Evolutionary conservation across 2,797 vertebrate genomes (phyloP).

Genomic region (Triplophysa bombifrons): DNA sequence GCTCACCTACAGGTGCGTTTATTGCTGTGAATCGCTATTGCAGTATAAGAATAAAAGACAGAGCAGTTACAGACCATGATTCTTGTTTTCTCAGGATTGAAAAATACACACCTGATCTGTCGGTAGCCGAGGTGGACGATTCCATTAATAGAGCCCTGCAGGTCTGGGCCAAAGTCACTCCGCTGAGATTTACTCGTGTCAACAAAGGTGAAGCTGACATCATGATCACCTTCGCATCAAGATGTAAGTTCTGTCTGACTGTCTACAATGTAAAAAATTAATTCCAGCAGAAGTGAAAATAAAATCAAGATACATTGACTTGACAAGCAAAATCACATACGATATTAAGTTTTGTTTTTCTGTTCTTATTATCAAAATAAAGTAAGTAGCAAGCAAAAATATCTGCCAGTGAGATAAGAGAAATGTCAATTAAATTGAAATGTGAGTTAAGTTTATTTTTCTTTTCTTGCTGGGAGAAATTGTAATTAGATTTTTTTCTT

Average conservation of each 20-base stretch:
- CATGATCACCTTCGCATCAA: constrained; percentile 84
- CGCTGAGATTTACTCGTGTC: constrained; percentile 83
- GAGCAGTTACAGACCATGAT: background rate
- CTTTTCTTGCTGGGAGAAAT: no score
- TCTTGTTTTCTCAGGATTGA: constrained; percentile 75
- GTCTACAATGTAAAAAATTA: background rate
- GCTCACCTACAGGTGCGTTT: constrained; percentile 86
- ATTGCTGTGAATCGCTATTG: background rate
- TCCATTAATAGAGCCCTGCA: constrained; percentile 82
- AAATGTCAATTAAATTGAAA: no score
- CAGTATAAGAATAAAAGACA: background rate
- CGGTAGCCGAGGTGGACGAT: constrained; percentile 78
- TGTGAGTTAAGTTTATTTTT: no score
- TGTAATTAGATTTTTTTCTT: no score
- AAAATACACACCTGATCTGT: constrained; percentile 91
- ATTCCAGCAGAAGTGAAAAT: no score
- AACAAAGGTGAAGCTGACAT: constrained; percentile 84
- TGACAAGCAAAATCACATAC: no score
- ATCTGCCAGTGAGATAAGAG: no score
- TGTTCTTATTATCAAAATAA: no score
- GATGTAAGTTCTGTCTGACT: constrained; percentile 68
- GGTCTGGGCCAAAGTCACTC: constrained; percentile 89
- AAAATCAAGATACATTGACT: no score
- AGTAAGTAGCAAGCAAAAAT: no score
- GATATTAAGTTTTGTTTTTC: no score